A percentile compares a stretch with the other conserved stretches of the same genome.
Evolutionary conservation across 2,888 invertebrate genomes (phyloP).

Genomic region (Napeogenes inachia): DNA sequence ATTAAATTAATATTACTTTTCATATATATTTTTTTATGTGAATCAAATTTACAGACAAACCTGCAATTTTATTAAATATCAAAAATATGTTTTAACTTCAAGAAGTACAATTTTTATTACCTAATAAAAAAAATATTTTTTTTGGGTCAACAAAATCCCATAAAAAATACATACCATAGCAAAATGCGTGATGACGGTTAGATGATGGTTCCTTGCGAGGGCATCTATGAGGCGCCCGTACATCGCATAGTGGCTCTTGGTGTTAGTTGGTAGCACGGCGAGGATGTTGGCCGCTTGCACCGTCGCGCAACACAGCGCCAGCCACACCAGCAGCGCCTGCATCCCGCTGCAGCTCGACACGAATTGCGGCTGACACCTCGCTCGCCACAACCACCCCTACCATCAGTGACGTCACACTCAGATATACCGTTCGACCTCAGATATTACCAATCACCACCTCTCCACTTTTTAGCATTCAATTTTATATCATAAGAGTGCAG

Average conservation of each 20-base stretch:
- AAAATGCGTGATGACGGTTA: slow-evolving; percentile 71
- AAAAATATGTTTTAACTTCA: too few species aligned
- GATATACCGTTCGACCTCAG: too few species aligned
- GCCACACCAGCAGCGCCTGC: slow-evolving; percentile 58
- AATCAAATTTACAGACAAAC: too few species aligned
- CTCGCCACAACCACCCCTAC: too few species aligned
- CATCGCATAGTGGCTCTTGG: slow-evolving; percentile 75
- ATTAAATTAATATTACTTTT: too few species aligned
- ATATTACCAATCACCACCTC: too few species aligned
- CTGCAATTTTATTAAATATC: too few species aligned
- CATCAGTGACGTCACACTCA: too few species aligned
- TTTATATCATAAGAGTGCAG: too few species aligned
- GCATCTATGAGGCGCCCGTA: slow-evolving; percentile 68
- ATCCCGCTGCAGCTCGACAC: slow-evolving; percentile 58
- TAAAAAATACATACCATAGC: slow-evolving; percentile 59
- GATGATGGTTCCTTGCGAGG: slow-evolving; percentile 61
- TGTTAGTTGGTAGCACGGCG: slow-evolving; percentile 71
- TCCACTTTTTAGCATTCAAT: too few species aligned
- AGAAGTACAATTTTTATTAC: too few species aligned
- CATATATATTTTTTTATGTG: too few species aligned
- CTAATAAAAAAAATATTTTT: neutral
- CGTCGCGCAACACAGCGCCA: slow-evolving; percentile 45
- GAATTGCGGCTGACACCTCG: slow-evolving; percentile 36
- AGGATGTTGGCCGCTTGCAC: slow-evolving; percentile 61
- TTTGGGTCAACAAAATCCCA: neutral